A percentile compares a stretch with the other conserved stretches of the same genome.
Conservation (phyloP, 2,113 vertebrate species). For the Piliocolobus tephrosceles region DNA sequence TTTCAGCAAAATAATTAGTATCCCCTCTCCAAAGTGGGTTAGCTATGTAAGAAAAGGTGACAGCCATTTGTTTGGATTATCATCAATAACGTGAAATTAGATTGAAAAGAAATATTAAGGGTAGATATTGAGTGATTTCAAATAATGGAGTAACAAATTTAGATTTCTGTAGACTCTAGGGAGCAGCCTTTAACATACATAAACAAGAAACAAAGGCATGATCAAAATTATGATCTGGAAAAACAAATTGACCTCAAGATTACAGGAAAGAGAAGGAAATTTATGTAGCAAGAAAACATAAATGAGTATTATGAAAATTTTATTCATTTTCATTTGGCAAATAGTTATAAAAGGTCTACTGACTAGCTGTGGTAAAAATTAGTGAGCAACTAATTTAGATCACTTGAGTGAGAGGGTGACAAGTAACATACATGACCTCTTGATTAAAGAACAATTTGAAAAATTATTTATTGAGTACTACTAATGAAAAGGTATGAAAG, state of each 20-base stretch:
- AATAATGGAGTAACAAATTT: slow-evolving; percentile 41
- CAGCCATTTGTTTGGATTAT: background rate
- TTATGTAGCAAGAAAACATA: slow-evolving; percentile 68
- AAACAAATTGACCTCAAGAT: slow-evolving; percentile 68
- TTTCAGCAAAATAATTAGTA: background rate
- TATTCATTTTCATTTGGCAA: slow-evolving; percentile 66
- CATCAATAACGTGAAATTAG: slow-evolving; percentile 37
- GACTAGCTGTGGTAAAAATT: slow-evolving; percentile 44
- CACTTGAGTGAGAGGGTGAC: background rate
- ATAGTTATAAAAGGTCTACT: slow-evolving; percentile 61
- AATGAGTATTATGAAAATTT: slow-evolving; percentile 62
- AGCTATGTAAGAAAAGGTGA: background rate
- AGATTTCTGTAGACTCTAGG: background rate
- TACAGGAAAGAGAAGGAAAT: slow-evolving; percentile 65
- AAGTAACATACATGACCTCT: background rate
- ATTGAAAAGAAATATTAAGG: background rate
- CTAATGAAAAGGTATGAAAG: background rate
- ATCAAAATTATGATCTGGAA: slow-evolving; percentile 67
- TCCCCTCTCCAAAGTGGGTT: background rate
- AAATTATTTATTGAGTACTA: slow-evolving; percentile 3
- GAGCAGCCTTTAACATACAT: slow-evolving; percentile 55
- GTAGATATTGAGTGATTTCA: slow-evolving; percentile 40
- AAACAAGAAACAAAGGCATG: slow-evolving; percentile 55
- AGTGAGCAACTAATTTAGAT: slow-evolving; percentile 40
- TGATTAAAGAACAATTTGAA: slow-evolving; percentile 39